These are phyloP conservation scores for Phymorhynchus buccinoides DNA, from an alignment of 1,140 invertebrate genomes.

Conservation along the genomic window DNA sequence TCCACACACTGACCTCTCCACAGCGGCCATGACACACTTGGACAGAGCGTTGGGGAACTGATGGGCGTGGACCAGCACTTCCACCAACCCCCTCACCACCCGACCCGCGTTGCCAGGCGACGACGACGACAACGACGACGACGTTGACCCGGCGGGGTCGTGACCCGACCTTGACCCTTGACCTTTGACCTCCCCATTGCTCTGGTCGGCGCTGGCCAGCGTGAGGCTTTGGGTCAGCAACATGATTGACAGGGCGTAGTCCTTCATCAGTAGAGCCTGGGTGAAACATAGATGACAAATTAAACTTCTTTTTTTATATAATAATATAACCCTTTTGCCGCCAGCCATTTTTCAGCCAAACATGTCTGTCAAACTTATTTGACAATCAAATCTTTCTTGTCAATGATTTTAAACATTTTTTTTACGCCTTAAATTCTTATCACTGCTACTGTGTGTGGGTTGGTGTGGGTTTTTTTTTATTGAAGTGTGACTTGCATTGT, in stretches of 20 bases:
- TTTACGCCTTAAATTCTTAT: too few relatives aligned
- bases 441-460: too few relatives aligned
- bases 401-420: too few relatives aligned
- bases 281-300: not conserved
- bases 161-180: not conserved
- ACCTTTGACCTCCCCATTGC: not conserved
- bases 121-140: not conserved
- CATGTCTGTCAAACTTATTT: too few relatives aligned
- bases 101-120: not conserved
- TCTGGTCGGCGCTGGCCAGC: conserved; percentile 29
- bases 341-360: too few relatives aligned
- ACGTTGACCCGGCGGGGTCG: too few relatives aligned
- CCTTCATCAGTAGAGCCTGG: conserved; percentile 69
- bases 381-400: too few relatives aligned
- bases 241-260: conserved; percentile 66
- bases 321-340: too few relatives aligned
- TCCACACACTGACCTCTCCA: conserved; percentile 63
- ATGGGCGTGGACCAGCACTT: conserved; percentile 42
- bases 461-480: too few relatives aligned
- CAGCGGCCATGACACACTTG: conserved; percentile 63
- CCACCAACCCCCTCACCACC: conserved; percentile 39
- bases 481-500: too few relatives aligned
- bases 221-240: conserved; percentile 62
- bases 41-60: conserved; percentile 62
- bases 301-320: too few relatives aligned